Conservation (phyloP, 2,888 invertebrate genomes). For the Leucophora obtusa region DNA sequence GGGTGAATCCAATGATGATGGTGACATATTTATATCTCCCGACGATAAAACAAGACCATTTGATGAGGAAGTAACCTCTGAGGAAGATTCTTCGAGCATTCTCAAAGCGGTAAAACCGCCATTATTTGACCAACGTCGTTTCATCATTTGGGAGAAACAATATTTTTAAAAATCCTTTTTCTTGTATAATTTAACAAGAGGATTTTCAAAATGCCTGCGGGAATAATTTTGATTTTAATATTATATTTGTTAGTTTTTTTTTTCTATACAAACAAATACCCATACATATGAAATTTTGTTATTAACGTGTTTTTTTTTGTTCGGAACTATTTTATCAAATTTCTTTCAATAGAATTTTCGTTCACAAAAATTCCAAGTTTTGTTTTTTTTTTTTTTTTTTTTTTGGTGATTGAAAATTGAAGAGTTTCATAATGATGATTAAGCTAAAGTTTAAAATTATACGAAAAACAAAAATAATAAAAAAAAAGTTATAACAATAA, state of each 20-base stretch:
- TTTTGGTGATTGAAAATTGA: slow-evolving; percentile 41
- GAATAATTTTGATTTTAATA: background rate
- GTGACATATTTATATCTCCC: slow-evolving; percentile 85
- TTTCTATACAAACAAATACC: too few species aligned
- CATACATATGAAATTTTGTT: too few species aligned
- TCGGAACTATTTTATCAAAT: slow-evolving; percentile 17
- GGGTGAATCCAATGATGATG: slow-evolving; percentile 85
- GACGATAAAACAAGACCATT: slow-evolving; percentile 82
- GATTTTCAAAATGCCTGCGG: slow-evolving; percentile 8
- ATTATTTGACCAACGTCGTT: slow-evolving; percentile 88
- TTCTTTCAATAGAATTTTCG: background rate
- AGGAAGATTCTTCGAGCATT: slow-evolving; percentile 86
- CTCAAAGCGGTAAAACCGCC: slow-evolving; percentile 84
- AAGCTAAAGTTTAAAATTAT: slow-evolving; percentile 37
- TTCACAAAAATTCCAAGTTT: slow-evolving; percentile 39
- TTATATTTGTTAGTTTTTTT: background rate
- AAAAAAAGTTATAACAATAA: slow-evolving; percentile 43
- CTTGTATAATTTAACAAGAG: background rate
- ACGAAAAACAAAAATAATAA: background rate
- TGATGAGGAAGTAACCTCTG: slow-evolving; percentile 87
- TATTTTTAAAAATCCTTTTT: slow-evolving; percentile 15
- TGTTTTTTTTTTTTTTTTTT: background rate
- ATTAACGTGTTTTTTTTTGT: too few species aligned
- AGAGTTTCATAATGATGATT: slow-evolving; percentile 58
- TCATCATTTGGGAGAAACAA: slow-evolving; percentile 80